Evolutionary conservation across 2,888 invertebrate genomes (phyloP), one percentile per base, ranked within the genome.

Genomic region (Achlya flavicornis): DNA sequence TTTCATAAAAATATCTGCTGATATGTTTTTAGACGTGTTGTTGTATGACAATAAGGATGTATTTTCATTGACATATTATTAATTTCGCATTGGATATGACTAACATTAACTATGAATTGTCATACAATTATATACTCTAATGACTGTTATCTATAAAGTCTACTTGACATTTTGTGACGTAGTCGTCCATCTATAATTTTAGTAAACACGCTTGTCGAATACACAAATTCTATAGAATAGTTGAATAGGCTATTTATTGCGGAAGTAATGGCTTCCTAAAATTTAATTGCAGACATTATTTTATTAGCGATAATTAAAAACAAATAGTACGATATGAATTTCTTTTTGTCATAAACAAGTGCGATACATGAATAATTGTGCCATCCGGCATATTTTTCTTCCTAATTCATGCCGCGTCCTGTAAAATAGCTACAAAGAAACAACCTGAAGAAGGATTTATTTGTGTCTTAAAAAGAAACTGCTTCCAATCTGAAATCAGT

Each of bases 241-340:
- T 87, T 87, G 86, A 89, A 87, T 89, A 84, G 83, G 91, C 92
- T 93, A 94, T 94, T 92, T 93, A 93, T 90, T 92, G 91, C 92
- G 92, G 94, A 93, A 94, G 93, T 94, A 94, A 94, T 94, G 94
- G 94, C 94, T 94, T 93, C 94, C 94, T 91, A 92, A 92, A 90
- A 84, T 91, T 89, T 93, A 92, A 92, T 92, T 93, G 91, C 86
- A 87, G 84, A 83, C 84, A 85, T 88, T 84, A 88, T 83, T 88
- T 83, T 81, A 80, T 77, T 81, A 83, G 72, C 76, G 74, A 69
- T 80, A 84, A 86, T 85, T 88, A 83, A 80, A 81, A 80, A 76
- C 74, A 72, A 80, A 78, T 70, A 77, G 72, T 76, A 74, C 62
- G 43, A 65, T 73, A 76, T 69, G 68, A 72, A 70, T 73, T 79